Base-by-base conservation (phyloP, 2,113 vertebrate species). In the Campylomormyrus numenius region DNA sequence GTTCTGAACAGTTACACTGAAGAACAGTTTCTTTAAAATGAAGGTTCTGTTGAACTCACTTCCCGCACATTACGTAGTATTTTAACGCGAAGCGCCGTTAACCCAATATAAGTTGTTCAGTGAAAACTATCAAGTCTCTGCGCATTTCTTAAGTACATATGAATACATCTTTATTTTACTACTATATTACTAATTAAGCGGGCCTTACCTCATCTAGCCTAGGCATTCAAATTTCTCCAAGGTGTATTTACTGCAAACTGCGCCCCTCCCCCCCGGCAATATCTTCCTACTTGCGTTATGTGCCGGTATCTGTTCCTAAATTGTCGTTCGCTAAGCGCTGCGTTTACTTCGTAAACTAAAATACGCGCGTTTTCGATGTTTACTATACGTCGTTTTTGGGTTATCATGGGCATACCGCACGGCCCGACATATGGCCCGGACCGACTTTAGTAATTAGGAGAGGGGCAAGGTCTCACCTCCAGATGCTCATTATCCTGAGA, bases 401-500 rank as follows among this genome's bases (percentile, higher is more conserved):
- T 85, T 92, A 89, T 91, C 93, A 92, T 90, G 58, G 52, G 70
- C 95, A 19, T 93, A 94, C 94, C 95, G 94, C 90, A 27, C 92
- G 88, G 89, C 92, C 89, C 90, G 24, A 91, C 94, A 95, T 95
- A 94, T 95, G 94, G 93, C 92, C 56, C 83, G 6, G 92, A 92
- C 85, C 93, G 90, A 91, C 80, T 49, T 52, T 92, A 90, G 92
- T 94, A 92, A 94, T 94, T 93, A 93, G 92, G 92, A 91, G 93
- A 92, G 45, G 62, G 88, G 66, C 91, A 19, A 19, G 52, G 90
- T 91, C 90, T 91, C 92, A 39, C 27, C 91, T 91, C 83, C 90
- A 85, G 90, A 88, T 85, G 77, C 87, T 84, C 90, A 70, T 89
- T 45, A 89, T 62, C 56, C 21, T 39, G 48, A 85, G 42, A 42